Base-by-base conservation (phyloP, 1,140 invertebrate genomes). In the Drosophila melanica region DNA sequence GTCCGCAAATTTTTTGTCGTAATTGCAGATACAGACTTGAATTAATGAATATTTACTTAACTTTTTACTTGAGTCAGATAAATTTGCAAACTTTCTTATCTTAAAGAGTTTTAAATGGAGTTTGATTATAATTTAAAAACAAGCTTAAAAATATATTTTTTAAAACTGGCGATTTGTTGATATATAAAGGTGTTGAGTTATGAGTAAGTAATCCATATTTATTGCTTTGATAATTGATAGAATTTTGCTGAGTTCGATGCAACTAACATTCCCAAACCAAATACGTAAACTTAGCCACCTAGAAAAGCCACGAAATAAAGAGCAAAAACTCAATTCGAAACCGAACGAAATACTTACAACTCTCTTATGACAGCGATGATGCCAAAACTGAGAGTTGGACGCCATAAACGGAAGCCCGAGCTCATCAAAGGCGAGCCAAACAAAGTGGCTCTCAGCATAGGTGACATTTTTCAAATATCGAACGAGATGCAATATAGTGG, bases 301-400 rank as follows among this genome's bases (percentile, higher is more conserved):
- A 55, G 18, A 51, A 45, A 60, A 50, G 55, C 5, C 1, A 10
- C 8, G 37, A 53, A 33, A 33, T 35, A 35, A 3, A 7, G 10
- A 2, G 9, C 8, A 0, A 35, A 33, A 33, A n/a, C n/a, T 1
- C 5, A 9, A 33, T 8, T 1, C 9, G 9, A 50, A 41, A 39
- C 10, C 33, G 12, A 45, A 41, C 14, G 27, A 66, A 64, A 81
- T 86, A 74, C 82, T 73, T 55, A 89, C 79, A 87, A 87, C 82
- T 87, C 82, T 87, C 82, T 87, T 87, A 89, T 86, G 81, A 81
- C 77, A 77, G 48, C 64, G 66, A 62, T 69, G 66, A 68, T 70
- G 44, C 70, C 63, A 51, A 67, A 77, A 72, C 35, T 20, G 55
- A 12, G 42, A 54, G 47, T 42, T n/a, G 48, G 20, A 42, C 23